Percentiles rank a stretch among this genome's conserved stretches.
phyloP scores from a whole-genome alignment of 2,113 vertebrate genomes.

The Hiodon alosoides region DNA sequence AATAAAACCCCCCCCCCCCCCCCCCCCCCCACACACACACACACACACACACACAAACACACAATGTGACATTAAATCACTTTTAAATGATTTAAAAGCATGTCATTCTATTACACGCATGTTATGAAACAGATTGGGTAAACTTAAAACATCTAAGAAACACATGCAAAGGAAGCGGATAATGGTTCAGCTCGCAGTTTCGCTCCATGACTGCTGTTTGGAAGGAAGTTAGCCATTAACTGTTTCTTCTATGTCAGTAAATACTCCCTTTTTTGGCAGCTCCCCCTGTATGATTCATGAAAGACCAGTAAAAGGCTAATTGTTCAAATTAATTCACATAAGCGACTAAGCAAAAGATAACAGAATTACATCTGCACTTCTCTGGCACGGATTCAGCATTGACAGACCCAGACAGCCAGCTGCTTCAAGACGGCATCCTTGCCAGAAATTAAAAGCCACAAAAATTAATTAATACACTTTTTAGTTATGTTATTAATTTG shows the following conservation, averaged over 20 bases:
- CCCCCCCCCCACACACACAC: no score
- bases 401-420: conserved; percentile 80
- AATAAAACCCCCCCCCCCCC: no score
- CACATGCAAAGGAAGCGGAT: conserved; percentile 1
- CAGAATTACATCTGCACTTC: conserved; percentile 98
- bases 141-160: conserved; percentile 15
- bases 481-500: conserved; percentile 84
- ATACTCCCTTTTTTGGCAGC: conserved; percentile 73
- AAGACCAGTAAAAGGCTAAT: conserved; percentile 94
- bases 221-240: conserved; percentile 62
- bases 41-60: no score
- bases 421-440: conserved; percentile 85
- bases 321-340: conserved; percentile 98
- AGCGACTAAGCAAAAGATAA: conserved; percentile 98
- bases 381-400: conserved; percentile 90
- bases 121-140: conserved; percentile 18
- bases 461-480: conserved; percentile 95
- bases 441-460: conserved; percentile 95
- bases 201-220: conserved; percentile 45
- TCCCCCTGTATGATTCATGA: conserved; percentile 91
- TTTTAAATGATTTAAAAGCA: neutral
- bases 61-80: no score
- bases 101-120: neutral
- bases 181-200: conserved; percentile 11
- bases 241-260: conserved; percentile 74